phyloP scores from a whole-genome alignment of 2,888 invertebrate species.

The Vanessa cardui region DNA sequence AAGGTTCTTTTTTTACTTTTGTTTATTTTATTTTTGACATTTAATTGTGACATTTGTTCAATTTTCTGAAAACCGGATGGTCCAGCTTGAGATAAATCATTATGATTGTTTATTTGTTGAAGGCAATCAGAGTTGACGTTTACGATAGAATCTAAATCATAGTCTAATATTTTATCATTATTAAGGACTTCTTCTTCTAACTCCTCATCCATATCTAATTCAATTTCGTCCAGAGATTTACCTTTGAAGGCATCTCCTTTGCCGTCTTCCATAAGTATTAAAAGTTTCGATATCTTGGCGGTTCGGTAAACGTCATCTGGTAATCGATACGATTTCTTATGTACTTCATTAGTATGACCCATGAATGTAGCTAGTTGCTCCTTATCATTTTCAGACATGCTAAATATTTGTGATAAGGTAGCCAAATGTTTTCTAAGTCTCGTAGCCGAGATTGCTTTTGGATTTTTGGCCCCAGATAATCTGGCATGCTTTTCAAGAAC shows the following conservation, averaged over 20 bases:
- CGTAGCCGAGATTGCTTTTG: too few species aligned
- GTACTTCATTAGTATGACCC: too few species aligned
- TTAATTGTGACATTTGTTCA: conserved; percentile 17
- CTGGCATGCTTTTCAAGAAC: too few species aligned
- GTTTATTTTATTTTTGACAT: conserved; percentile 18
- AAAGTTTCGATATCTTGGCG: conserved; percentile 49
- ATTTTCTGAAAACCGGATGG: conserved; percentile 34
- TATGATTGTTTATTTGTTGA: too few species aligned
- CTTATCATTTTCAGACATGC: too few species aligned
- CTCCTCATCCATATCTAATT: conserved; percentile 45
- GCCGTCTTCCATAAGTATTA: conserved; percentile 49
- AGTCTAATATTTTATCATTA: conserved; percentile 37
- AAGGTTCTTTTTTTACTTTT: conserved; percentile 39
- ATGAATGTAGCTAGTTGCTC: too few species aligned
- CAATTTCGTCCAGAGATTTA: conserved; percentile 44
- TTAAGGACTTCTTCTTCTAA: conserved; percentile 39
- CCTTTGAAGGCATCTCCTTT: conserved; percentile 46
- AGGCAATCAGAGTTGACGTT: too few species aligned
- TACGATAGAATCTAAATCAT: neutral
- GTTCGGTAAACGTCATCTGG: conserved; percentile 49
- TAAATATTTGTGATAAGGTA: too few species aligned
- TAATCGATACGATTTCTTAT: too few species aligned
- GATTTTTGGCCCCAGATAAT: too few species aligned
- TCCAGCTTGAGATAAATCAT: neutral
- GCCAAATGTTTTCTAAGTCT: too few species aligned